Evolutionary conservation across 1,140 invertebrate genomes (phyloP), one percentile per base, ranked within the genome.

Genomic region (Subanguina moxae): DNA sequence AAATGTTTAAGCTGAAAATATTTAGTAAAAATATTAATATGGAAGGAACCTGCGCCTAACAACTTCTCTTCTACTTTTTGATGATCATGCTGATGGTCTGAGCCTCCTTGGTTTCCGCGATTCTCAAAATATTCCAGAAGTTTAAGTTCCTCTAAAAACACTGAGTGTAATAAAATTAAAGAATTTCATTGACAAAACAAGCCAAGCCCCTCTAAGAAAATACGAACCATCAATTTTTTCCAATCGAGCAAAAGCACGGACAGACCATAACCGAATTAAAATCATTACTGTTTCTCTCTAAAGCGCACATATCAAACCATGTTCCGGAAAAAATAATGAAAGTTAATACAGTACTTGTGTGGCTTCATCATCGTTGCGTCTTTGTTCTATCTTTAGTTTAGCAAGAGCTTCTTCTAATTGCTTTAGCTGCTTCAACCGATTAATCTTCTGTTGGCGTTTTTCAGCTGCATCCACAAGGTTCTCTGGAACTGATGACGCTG

Each of bases 211-310:
- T 0, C 15, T 62, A n/a, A 15, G 32, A 67, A 71, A 38, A 57
- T 13, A 76, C 75, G 73, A 71, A 84, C 84, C 75, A 71, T 79
- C 71, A 68, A 86, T 84, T 67, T 76, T 79, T 58, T 87, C 86
- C 9, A 94, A 72, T 82, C 94, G 91, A 74, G 93, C 91, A 1
- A 91, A 78, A 0, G 89, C 87, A 75, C 88, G 87, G 17, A 75
- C 17, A 13, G 73, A 48, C 64, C 68, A 76, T 13, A 76, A 48
- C 30, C 73, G 58, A 8, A 74, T 56, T 28, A 71, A 59, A 21
- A 62, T 58, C n/a, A 76, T 9, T 13, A 61, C 27, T 7, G 75
- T 19, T 52, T 65, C 67, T 11, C 73, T 45, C 72, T 74, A 57
- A 74, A 75, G 3, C 32, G 11, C 11, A 68, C 19, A 23, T 56